phyloP scores from a whole-genome alignment of 2,797 vertebrate genomes.

The Gouania willdenowi region DNA sequence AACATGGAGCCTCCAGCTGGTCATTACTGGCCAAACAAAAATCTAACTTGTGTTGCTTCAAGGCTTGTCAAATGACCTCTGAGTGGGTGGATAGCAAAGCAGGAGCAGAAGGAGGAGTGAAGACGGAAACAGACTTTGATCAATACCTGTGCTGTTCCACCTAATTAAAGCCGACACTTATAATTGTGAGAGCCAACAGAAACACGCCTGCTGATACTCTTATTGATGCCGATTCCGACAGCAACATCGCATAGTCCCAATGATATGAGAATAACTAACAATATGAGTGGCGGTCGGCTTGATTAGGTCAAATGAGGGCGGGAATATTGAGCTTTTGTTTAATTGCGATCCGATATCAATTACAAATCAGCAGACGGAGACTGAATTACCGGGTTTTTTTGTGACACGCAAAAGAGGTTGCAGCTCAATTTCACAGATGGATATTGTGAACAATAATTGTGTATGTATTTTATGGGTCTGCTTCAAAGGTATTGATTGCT shows the following conservation, averaged over 20 bases:
- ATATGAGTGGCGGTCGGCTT: neutral
- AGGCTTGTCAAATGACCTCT: constrained; percentile 35
- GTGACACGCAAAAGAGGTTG: neutral
- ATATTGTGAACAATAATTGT: neutral
- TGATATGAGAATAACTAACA: constrained; percentile 4
- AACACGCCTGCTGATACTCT: constrained; percentile 26
- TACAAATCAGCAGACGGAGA: neutral
- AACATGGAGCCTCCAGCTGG: too few relatives aligned
- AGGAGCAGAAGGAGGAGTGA: constrained; percentile 1
- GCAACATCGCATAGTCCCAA: constrained; percentile 14
- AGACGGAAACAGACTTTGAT: constrained; percentile 37
- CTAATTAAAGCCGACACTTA: constrained; percentile 63
- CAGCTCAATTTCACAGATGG: neutral
- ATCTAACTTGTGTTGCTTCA: constrained; percentile 1
- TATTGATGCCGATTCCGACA: constrained; percentile 35
- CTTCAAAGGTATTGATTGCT: neutral
- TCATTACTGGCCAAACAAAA: too few relatives aligned
- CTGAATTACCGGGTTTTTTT: neutral
- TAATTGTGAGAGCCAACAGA: constrained; percentile 45
- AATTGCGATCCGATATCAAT: neutral
- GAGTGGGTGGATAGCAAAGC: constrained; percentile 6
- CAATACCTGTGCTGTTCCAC: constrained; percentile 59
- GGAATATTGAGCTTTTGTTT: constrained; percentile 9
- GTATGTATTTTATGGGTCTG: neutral
- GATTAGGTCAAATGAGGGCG: constrained; percentile 8